Percentiles rank a stretch among this genome's conserved stretches.
phyloP scores from a whole-genome alignment of 1,140 invertebrate genomes.

The Caenorhabditis latens region DNA sequence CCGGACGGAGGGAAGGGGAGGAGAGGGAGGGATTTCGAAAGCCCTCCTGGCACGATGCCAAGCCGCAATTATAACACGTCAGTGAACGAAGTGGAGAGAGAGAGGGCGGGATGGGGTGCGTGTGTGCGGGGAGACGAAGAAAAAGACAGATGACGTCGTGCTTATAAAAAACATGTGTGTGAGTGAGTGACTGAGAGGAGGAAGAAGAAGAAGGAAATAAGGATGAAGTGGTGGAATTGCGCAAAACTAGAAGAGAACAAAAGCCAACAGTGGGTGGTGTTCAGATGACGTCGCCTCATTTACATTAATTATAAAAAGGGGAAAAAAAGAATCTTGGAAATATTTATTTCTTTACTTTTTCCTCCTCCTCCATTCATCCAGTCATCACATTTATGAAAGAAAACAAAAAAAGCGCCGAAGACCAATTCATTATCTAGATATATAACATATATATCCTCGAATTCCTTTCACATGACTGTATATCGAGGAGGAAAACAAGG shows the following conservation, averaged over 20 bases:
- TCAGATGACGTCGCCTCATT: not conserved
- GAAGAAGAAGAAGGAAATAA: not conserved
- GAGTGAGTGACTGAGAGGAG: no score
- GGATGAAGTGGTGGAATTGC: conserved; percentile 18
- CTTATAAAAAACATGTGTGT: conserved; percentile 56
- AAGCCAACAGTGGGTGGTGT: conserved; percentile 1
- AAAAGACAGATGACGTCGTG: conserved; percentile 48
- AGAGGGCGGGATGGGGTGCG: conserved; percentile 26
- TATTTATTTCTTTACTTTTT: not conserved
- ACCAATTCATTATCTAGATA: conserved; percentile 45
- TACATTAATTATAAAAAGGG: not conserved
- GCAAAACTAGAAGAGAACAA: conserved; percentile 17
- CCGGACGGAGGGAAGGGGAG: conserved; percentile 31
- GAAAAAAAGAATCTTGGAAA: not conserved
- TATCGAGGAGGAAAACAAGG: not conserved
- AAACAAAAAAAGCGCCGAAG: conserved; percentile 51
- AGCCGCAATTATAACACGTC: conserved; percentile 56
- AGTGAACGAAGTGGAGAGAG: conserved; percentile 48
- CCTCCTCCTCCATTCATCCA: no score
- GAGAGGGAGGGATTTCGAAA: conserved; percentile 41
- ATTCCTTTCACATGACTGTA: conserved; percentile 42
- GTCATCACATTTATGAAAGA: conserved; percentile 10
- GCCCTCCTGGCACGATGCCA: conserved; percentile 46
- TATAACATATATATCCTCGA: not conserved
- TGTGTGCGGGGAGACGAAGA: conserved; percentile 22